Percentiles rank a stretch among this genome's conserved stretches.
phyloP scores from a whole-genome alignment of 2,797 vertebrate genomes.

The Rhinogobio ventralis region DNA sequence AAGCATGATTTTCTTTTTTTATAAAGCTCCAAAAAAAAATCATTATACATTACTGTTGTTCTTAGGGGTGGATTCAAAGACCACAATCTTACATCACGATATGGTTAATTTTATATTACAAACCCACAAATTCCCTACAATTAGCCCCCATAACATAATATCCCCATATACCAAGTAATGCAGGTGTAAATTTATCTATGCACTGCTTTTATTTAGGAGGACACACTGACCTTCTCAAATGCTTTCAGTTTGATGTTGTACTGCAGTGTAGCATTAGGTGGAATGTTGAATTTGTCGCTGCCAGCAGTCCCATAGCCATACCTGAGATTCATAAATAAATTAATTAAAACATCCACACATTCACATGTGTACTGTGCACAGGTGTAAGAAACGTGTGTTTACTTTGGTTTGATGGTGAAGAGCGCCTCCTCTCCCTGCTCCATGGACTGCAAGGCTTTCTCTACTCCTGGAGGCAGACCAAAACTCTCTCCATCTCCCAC shows the following conservation, averaged over 20 bases:
- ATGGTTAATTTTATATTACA: not conserved
- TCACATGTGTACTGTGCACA: not conserved
- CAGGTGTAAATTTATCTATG: not conserved
- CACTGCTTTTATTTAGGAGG: not conserved
- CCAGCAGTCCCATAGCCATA: conserved; percentile 89
- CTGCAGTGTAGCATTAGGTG: conserved; percentile 83
- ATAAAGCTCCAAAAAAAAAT: not conserved
- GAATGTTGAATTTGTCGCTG: conserved; percentile 86
- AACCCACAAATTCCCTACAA: not conserved
- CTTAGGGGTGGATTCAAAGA: not conserved
- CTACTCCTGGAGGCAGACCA: conserved; percentile 87
- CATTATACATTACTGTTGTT: not conserved
- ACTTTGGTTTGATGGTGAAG: conserved; percentile 90
- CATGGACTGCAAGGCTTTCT: conserved; percentile 92
- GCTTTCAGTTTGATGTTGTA: conserved; percentile 89
- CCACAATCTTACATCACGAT: not conserved
- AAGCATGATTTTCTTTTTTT: not conserved
- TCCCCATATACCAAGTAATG: not conserved
- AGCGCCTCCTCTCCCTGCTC: conserved; percentile 91
- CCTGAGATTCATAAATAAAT: conserved; percentile 68
- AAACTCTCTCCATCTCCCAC: conserved; percentile 88
- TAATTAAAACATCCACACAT: not conserved
- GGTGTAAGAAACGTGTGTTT: conserved; percentile 28
- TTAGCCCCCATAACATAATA: not conserved
- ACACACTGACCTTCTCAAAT: conserved; percentile 89